phyloP scores from a whole-genome alignment of 2,113 vertebrate species.

The Misgurnus anguillicaudatus region DNA sequence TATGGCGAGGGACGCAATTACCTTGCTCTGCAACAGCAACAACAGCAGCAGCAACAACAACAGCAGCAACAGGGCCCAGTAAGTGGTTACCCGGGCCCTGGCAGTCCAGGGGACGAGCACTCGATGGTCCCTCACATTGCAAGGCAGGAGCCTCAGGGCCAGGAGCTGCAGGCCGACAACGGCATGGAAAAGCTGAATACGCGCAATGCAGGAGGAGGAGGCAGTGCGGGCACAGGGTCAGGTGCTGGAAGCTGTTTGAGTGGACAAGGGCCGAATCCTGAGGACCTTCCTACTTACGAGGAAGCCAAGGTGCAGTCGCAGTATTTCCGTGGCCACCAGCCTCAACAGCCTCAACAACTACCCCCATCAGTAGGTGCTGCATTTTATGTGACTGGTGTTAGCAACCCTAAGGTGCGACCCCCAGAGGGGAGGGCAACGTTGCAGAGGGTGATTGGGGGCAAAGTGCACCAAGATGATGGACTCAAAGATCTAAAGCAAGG shows the following conservation, averaged over 20 bases:
- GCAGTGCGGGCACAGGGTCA: conserved; percentile 77
- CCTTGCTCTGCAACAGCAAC: conserved; percentile 81
- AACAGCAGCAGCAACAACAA: conserved; percentile 78
- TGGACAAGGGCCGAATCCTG: conserved; percentile 78
- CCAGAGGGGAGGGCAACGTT: conserved; percentile 91
- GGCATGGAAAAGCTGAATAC: conserved; percentile 91
- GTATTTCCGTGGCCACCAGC: conserved; percentile 88
- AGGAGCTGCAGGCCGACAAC: conserved; percentile 94
- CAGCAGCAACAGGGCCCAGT: conserved; percentile 71
- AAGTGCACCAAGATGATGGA: conserved; percentile 95
- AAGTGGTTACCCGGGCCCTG: conserved; percentile 70
- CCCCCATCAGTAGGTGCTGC: conserved; percentile 78
- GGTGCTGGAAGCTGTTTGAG: conserved; percentile 69
- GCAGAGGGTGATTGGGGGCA: conserved; percentile 86
- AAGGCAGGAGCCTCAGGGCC: conserved; percentile 96
- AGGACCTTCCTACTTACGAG: conserved; percentile 96
- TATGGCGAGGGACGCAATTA: conserved; percentile 91
- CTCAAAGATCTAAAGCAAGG: conserved; percentile 98
- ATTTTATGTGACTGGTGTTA: conserved; percentile 92
- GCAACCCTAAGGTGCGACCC: conserved; percentile 84
- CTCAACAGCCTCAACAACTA: conserved; percentile 68
- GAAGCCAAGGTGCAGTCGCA: conserved; percentile 99
- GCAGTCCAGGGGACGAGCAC: conserved; percentile 82
- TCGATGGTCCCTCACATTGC: conserved; percentile 88
- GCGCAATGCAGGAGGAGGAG: conserved; percentile 67